These are phyloP conservation scores for Geopemphigus sp. DNA, from an alignment of 1,140 invertebrate species.

Conservation along the genomic window DNA sequence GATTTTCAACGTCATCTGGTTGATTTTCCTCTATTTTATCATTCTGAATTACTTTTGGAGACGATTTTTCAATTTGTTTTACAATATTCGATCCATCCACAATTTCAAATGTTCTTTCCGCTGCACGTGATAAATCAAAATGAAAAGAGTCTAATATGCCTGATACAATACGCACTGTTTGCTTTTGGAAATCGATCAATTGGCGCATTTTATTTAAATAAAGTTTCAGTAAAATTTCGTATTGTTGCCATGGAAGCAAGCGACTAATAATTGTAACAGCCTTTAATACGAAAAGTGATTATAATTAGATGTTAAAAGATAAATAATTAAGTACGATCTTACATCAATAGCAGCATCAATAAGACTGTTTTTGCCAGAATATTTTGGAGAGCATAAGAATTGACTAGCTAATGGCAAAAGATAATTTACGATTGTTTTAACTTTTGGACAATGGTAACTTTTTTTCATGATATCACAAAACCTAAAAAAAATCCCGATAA, in stretches of 20 bases:
- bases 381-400: constrained; percentile 77
- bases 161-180: constrained; percentile 76
- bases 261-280: constrained; percentile 71
- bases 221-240: constrained; percentile 74
- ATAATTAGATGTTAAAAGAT: not conserved
- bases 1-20: constrained; percentile 47
- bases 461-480: constrained; percentile 44
- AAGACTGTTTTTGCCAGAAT: constrained; percentile 71
- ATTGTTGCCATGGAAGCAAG: constrained; percentile 82
- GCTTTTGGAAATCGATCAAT: constrained; percentile 74
- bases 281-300: constrained; percentile 49
- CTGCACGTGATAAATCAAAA: constrained; percentile 76
- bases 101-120: constrained; percentile 51
- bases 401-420: constrained; percentile 77
- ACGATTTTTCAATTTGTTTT: constrained; percentile 54
- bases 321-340: constrained; percentile 26
- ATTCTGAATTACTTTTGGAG: constrained; percentile 52
- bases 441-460: constrained; percentile 41
- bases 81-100: constrained; percentile 51
- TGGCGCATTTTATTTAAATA: constrained; percentile 74
- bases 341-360: constrained; percentile 72
- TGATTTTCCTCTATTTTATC: constrained; percentile 39
- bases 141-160: constrained; percentile 88
- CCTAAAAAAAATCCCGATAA: not conserved
- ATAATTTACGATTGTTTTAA: constrained; percentile 30